Evolutionary conservation across 1,140 invertebrate species (phyloP).

Genomic region (Calycopis cecrops): DNA sequence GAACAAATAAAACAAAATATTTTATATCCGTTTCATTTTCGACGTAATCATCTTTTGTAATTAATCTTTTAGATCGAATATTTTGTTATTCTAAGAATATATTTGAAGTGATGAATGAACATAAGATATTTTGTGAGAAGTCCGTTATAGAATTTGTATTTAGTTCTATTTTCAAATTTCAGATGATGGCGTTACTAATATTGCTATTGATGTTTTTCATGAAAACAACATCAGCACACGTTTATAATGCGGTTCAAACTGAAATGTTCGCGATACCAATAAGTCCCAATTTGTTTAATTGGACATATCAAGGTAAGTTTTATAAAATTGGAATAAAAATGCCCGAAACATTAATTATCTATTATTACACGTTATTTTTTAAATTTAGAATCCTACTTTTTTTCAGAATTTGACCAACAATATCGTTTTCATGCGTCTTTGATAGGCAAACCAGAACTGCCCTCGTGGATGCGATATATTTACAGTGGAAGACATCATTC

Average conservation of each 20-base stretch:
- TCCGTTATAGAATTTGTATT: too few species aligned
- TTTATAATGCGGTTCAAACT: conserved; percentile 75
- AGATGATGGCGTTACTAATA: conserved; percentile 26
- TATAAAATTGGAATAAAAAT: conserved; percentile 2
- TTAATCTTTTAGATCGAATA: neutral
- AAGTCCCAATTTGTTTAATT: conserved; percentile 80
- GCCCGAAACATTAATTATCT: neutral
- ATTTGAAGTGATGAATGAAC: too few species aligned
- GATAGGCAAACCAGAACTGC: conserved; percentile 85
- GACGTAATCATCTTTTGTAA: too few species aligned
- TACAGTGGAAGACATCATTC: conserved; percentile 83
- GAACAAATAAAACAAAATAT: neutral
- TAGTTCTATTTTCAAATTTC: conserved; percentile 23
- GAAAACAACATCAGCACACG: conserved; percentile 31
- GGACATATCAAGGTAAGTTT: conserved; percentile 78
- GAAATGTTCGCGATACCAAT: conserved; percentile 80
- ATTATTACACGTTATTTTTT: neutral
- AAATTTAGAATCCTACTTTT: neutral
- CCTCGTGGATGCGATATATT: conserved; percentile 87
- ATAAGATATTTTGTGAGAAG: too few species aligned
- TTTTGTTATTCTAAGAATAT: conserved; percentile 1
- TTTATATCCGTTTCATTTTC: neutral
- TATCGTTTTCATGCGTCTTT: conserved; percentile 82
- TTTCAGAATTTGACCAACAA: conserved; percentile 74
- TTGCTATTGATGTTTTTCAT: conserved; percentile 27